Evolutionary conservation across 2,888 invertebrate genomes (phyloP).

Genomic region (Polyommatus icarus): DNA sequence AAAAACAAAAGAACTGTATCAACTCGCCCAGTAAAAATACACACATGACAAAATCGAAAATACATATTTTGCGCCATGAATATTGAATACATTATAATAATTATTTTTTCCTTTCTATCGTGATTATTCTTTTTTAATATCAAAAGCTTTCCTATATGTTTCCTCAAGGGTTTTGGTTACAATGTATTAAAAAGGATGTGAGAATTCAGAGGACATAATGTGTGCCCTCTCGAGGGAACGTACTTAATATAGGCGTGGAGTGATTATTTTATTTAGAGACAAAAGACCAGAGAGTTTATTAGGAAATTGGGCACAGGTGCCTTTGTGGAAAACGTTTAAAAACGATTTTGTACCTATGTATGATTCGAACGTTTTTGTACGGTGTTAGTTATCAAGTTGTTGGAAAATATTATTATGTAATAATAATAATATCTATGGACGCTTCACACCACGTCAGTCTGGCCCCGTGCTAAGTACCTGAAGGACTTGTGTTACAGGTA

Average conservation of each 20-base stretch:
- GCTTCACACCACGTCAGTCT: too few species aligned
- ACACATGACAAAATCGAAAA: not conserved
- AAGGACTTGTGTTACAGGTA: too few species aligned
- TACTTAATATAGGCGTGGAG: conserved; percentile 8
- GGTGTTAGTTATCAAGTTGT: not conserved
- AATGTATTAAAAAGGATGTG: conserved; percentile 27
- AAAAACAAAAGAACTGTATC: too few species aligned
- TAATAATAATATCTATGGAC: too few species aligned
- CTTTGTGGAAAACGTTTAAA: not conserved
- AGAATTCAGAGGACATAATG: conserved; percentile 3
- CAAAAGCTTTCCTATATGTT: conserved; percentile 1
- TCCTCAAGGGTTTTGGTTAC: conserved; percentile 2
- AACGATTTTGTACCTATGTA: too few species aligned
- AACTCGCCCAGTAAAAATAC: not conserved
- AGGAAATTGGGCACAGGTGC: conserved; percentile 3
- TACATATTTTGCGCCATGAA: not conserved
- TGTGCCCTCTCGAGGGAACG: not conserved
- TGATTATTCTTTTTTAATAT: conserved; percentile 23
- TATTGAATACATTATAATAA: conserved; percentile 9
- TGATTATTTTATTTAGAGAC: conserved; percentile 14
- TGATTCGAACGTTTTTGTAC: too few species aligned
- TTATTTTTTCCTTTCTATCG: conserved; percentile 7
- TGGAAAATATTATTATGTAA: not conserved
- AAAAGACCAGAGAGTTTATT: not conserved
- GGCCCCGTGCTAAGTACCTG: too few species aligned